Evolutionary conservation across 2,797 vertebrate genomes (phyloP).

Genomic region (Eulemur rubriventer): DNA sequence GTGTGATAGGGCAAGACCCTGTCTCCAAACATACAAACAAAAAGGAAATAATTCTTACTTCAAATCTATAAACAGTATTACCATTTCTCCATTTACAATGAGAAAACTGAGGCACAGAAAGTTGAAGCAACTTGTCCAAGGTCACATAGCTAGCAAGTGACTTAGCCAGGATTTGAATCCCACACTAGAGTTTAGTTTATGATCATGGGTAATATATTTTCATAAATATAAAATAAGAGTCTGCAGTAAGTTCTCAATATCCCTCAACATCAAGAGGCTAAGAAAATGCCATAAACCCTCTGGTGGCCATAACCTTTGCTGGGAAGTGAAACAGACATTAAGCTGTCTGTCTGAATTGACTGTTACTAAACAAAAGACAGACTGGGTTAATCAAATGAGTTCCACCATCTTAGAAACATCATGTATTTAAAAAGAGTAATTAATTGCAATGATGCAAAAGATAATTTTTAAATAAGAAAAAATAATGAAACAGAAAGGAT

Average conservation of each 20-base stretch:
- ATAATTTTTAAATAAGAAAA: neutral
- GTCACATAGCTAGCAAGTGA: neutral
- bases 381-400: neutral
- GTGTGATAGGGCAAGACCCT: no score
- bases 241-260: neutral
- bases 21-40: no score
- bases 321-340: neutral
- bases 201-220: neutral
- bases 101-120: neutral
- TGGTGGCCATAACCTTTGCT: neutral
- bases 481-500: neutral
- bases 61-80: neutral
- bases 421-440: neutral
- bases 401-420: neutral
- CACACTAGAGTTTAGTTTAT: neutral
- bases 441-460: neutral
- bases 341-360: neutral
- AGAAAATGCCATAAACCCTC: neutral
- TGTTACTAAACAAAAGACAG: neutral
- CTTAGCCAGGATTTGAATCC: neutral
- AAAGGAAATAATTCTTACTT: neutral
- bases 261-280: neutral
- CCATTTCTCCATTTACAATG: neutral
- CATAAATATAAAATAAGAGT: neutral
- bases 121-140: neutral